Conservation (phyloP, 2,113 vertebrate genomes). For the Mastomys coucha region DNA sequence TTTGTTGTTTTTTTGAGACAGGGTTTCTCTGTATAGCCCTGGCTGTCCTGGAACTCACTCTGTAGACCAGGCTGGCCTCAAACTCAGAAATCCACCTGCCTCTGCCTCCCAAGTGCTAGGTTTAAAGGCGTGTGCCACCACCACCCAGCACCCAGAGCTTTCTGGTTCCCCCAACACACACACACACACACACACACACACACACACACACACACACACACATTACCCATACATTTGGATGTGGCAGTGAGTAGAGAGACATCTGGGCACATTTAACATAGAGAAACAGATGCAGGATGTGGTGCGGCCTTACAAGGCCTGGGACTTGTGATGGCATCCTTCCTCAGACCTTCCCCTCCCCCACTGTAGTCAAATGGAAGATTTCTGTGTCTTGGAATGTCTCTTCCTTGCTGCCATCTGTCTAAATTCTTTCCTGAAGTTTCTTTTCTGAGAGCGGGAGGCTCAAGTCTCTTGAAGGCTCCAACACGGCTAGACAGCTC, state of each 20-base stretch:
- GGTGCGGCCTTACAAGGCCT: background rate
- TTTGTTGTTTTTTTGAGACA: too few species aligned
- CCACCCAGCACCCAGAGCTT: too few species aligned
- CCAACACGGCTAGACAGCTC: slow-evolving; percentile 63
- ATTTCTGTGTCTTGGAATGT: slow-evolving; percentile 87
- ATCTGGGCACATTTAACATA: background rate
- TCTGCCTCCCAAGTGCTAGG: too few species aligned
- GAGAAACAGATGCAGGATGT: background rate
- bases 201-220: too few species aligned
- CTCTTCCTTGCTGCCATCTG: slow-evolving; percentile 91
- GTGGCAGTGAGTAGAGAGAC: background rate
- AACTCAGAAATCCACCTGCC: too few species aligned
- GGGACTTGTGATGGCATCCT: too few species aligned
- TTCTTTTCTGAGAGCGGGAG: slow-evolving; percentile 86
- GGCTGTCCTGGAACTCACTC: too few species aligned
- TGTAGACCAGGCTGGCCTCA: too few species aligned
- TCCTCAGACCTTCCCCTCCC: background rate
- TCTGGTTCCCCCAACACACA: too few species aligned
- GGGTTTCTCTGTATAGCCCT: too few species aligned
- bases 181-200: too few species aligned
- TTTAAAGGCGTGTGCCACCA: too few species aligned
- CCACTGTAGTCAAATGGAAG: slow-evolving; percentile 38
- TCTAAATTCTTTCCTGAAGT: slow-evolving; percentile 90
- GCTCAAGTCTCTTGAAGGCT: slow-evolving; percentile 91
- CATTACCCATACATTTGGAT: background rate